Base-by-base conservation (phyloP, 1,140 invertebrate species). In the Saccostrea cuccullata region DNA sequence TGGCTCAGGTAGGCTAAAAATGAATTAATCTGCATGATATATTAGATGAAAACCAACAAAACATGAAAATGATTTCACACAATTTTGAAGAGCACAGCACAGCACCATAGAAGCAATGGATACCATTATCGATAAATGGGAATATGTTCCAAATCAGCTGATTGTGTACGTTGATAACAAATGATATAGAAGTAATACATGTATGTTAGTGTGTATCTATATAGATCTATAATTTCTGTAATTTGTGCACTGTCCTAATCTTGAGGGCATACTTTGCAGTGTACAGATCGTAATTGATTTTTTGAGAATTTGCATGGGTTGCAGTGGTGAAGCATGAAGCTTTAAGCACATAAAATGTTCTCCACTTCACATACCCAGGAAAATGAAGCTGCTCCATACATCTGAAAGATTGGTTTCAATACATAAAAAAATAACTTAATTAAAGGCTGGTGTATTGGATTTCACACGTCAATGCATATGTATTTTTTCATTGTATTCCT, bases 311-410 rank as follows among this genome's bases (percentile, higher is more conserved):
- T 84, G 30, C 6, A 84, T 20, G 47, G 55, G 55, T 17, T 55
- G 82, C 23, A 23, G 40, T 47, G 47, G 47, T 13, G n/a, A 84
- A 84, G 55, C 55, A 20, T 55, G 47, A 55, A 56, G 82, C 55
- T 20, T 23, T 15, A 82, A 84, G 82, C 36, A 84, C 0, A 47
- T 55, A 30, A 56, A 84, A 84, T 8, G 55, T 55, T 55, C 40
- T 55, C 17, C 40, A 15, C 20, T 84, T 55, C 17, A 84, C 82
- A 55, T 84, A 84, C 82, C 82, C 82, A 84, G 40, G 82, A 55
- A 23, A 84, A 84, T 20, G 82, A 84, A 26, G 82, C 17, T 84
- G 82, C 82, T 55, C 82, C 82, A 17, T 84, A 84, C 40, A 84
- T 55, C 82, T 84, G 82, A 55, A 84, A 84, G 55, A 84, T 84